Evolutionary conservation across 2,888 invertebrate species (phyloP).

Genomic region (Frankliniella intonsa): DNA sequence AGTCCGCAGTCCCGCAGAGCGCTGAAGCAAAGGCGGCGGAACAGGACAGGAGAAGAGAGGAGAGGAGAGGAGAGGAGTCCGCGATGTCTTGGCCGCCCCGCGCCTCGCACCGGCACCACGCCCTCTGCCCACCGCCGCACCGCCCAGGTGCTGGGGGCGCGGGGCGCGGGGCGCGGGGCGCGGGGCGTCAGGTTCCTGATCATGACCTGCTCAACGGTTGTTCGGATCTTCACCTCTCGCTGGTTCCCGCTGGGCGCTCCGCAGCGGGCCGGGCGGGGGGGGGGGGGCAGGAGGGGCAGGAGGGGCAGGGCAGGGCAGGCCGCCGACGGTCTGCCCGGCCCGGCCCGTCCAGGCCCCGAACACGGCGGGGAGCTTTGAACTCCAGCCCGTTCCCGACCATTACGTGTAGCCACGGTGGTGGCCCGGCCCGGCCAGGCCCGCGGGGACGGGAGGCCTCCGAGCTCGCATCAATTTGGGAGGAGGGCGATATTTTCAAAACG

Average conservation of each 20-base stretch:
- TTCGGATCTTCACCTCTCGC: slow-evolving; percentile 16
- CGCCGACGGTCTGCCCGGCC: not conserved
- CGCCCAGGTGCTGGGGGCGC: not conserved
- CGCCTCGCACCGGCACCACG: not conserved
- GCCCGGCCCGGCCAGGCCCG: not conserved
- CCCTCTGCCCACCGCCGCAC: not conserved
- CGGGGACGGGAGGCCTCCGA: not conserved
- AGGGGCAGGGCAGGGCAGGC: not conserved
- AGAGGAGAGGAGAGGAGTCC: not conserved
- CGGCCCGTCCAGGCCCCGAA: not conserved
- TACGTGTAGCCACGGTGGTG: too few relatives aligned
- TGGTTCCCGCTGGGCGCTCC: not conserved
- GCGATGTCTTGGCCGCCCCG: not conserved
- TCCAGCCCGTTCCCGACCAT: too few relatives aligned
- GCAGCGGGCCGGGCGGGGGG: not conserved
- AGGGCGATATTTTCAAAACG: not conserved
- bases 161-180: not conserved
- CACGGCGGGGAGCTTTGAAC: too few relatives aligned
- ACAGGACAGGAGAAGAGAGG: not conserved
- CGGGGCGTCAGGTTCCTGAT: slow-evolving; percentile 13
- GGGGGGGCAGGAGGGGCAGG: not conserved
- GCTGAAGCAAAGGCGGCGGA: not conserved
- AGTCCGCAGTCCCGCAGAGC: not conserved
- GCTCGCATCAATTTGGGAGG: not conserved
- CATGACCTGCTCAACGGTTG: slow-evolving; percentile 23